phyloP scores from a whole-genome alignment of 1,140 invertebrate genomes.

The Argopecten irradians region DNA sequence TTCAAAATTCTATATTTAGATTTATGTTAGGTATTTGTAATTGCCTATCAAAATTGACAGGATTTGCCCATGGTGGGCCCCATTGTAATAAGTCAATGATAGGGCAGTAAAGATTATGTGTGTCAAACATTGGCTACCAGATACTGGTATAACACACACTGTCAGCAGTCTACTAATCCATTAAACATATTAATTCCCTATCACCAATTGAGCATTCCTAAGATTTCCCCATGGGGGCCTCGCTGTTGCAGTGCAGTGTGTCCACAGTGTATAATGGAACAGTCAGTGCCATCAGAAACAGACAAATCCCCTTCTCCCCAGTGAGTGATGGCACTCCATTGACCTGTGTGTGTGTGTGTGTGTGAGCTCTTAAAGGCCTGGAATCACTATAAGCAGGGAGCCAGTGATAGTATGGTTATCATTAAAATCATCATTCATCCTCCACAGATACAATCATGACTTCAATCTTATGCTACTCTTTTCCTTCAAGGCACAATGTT shows the following conservation, averaged over 20 bases:
- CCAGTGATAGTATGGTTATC: background rate
- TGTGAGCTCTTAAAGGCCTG: background rate
- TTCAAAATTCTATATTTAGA: background rate
- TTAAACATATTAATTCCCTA: background rate
- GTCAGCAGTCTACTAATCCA: constrained; percentile 5
- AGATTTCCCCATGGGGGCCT: background rate
- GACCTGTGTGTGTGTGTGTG: too few species aligned
- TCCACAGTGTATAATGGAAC: background rate
- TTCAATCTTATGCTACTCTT: background rate
- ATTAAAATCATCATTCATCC: background rate
- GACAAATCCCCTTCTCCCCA: background rate
- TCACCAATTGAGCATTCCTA: background rate
- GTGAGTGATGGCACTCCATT: background rate
- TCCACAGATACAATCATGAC: background rate
- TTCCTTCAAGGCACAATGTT: too few species aligned
- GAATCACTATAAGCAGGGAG: background rate
- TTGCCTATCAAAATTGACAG: background rate
- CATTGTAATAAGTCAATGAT: background rate
- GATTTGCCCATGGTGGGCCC: background rate
- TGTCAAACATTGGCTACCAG: background rate
- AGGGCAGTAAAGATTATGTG: background rate
- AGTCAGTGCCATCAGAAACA: background rate
- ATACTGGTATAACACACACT: background rate
- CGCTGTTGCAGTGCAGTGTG: background rate
- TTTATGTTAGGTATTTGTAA: too few species aligned